A percentile compares a stretch with the other conserved stretches of the same genome.
Conservation (phyloP, 2,797 vertebrate genomes). For the Chrosomus eos region DNA sequence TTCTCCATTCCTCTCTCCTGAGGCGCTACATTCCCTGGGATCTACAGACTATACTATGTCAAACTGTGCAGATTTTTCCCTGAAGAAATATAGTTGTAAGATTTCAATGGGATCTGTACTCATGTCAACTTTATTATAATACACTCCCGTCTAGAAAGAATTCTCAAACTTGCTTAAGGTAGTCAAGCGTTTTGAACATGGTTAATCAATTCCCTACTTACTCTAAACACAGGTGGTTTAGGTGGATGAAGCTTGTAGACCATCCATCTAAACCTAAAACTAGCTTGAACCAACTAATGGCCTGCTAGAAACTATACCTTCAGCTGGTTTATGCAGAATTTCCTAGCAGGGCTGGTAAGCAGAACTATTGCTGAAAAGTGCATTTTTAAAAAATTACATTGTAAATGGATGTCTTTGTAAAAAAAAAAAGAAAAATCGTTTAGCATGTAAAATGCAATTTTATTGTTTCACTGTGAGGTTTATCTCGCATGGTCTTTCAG, state of each 20-base stretch:
- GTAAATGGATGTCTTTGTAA: neutral
- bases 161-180: slow-evolving; percentile 1
- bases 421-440: neutral
- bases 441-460: neutral
- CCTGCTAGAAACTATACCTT: neutral
- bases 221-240: neutral
- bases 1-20: slow-evolving; percentile 33
- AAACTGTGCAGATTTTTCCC: slow-evolving; percentile 27
- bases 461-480: neutral
- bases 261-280: neutral
- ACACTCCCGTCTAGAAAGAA: neutral
- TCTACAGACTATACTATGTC: slow-evolving; percentile 12
- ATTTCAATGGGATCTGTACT: neutral
- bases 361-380: neutral
- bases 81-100: slow-evolving; percentile 14
- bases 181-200: neutral
- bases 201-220: neutral
- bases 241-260: neutral
- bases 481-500: neutral
- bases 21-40: slow-evolving; percentile 25
- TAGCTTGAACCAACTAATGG: neutral
- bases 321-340: neutral
- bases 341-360: neutral
- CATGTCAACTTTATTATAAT: slow-evolving; percentile 17
- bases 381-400: too few relatives aligned